phyloP scores from a whole-genome alignment of 37 sponge, comb jelly and placozoan genomes.

The Bolinopsis microptera region DNA sequence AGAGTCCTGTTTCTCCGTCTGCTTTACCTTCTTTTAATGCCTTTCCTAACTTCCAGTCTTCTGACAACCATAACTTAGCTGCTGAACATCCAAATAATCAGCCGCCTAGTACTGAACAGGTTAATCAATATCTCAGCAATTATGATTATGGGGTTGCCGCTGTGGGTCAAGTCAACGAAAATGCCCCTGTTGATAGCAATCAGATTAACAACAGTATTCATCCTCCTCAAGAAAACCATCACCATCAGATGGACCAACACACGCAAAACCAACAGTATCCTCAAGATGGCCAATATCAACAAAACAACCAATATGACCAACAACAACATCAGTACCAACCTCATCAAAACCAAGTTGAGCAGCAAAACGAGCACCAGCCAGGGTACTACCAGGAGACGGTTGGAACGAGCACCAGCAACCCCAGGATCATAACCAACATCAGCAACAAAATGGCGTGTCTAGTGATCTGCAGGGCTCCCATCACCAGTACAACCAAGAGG shows the following conservation, averaged over 20 bases:
- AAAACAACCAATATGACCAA: background rate
- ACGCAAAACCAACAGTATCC: background rate
- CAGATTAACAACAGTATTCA: background rate
- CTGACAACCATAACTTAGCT: background rate
- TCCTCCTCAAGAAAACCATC: background rate
- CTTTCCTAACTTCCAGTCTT: constrained; percentile 11
- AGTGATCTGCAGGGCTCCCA: background rate
- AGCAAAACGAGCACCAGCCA: constrained; percentile 4
- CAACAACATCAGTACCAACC: background rate
- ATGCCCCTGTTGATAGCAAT: background rate
- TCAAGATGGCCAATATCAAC: background rate
- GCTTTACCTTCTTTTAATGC: constrained; percentile 15
- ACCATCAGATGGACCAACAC: background rate
- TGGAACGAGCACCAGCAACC: background rate
- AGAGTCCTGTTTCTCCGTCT: constrained; percentile 11
- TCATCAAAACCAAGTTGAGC: background rate
- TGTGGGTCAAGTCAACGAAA: background rate
- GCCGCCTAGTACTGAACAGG: background rate
- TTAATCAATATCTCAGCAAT: background rate
- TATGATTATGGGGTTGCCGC: background rate
- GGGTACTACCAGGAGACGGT: background rate
- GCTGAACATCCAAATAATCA: background rate
- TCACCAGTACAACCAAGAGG: background rate
- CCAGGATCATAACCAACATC: background rate
- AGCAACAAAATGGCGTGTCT: background rate